Evolutionary conservation across 2,113 vertebrate genomes (phyloP), one percentile per base, ranked within the genome.

Genomic region (Lutjanus erythropterus): DNA sequence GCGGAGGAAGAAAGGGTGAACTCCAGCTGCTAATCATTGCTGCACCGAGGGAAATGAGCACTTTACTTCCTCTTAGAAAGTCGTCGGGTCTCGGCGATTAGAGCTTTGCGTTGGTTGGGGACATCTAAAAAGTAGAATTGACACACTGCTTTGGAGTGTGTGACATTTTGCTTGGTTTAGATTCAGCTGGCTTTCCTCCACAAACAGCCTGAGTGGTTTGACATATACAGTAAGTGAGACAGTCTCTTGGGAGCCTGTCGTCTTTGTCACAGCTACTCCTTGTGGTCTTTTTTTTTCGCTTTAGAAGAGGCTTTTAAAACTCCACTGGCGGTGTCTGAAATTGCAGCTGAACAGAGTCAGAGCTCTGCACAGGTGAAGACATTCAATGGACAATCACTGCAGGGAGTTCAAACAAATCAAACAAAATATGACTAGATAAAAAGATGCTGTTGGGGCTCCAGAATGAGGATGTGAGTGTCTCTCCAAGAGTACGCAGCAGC

Each of bases 11-110:
- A 80, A 46, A 70, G 64, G 35, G 21, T 27, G 69, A 81, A 49
- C 66, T 85, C 75, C 52, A 70, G 64, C 61, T 71, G 75, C 67
- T 78, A 79, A 62, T 79, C 52, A 49, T 59, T 23, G 21, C 46
- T 2, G 6, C 69, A 65, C 50, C 1, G 25, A 59, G 29, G 55
- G 69, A 62, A 55, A 71, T 31, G 2, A 52, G 55, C 68, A 52
- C 31, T 64, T n/a, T 62, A 33, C 62, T 50, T 56, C 39, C 47
- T 52, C 50, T 53, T 9, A 37, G 16, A 64, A 60, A 55, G 39
- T 42, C 2, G 14, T 14, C 58, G 21, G 12, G n/a, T 2, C 73
- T 44, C 19, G 2, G 35, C 6, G 12, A 47, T 71, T 27, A 62
- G 68, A 73, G 52, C 53, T 84, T 81, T 21, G 8, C 15, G 27